Evolutionary conservation across 30 jellyfish, hydroid and myxozoan species (phyloP), one percentile per base, ranked within the genome.

Genomic region (Chironex yamaguchii): DNA sequence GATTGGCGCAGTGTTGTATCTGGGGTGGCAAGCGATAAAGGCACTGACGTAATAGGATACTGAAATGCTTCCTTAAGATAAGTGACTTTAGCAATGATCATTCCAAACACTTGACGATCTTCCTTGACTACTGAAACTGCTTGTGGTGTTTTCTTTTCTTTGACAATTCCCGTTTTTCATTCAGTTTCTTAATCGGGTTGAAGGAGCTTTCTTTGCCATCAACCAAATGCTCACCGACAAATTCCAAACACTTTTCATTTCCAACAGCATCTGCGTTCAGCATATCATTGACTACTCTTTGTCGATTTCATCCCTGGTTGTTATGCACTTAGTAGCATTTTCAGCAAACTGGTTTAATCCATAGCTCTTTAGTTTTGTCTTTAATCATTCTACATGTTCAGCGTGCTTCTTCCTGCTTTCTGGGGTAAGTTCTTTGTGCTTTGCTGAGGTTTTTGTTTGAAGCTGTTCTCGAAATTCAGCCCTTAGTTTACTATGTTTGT

Each of bases 361-460:
- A n/a, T n/a, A n/a, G n/a, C n/a, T n/a, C n/a, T n/a, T n/a, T n/a
- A n/a, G n/a, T n/a, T n/a, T n/a, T n/a, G n/a, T n/a, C 74, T 76
- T 76, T n/a, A 76, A 77, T 52, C 88, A 51, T 33, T 51, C 90
- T 63, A 79, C 90, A 63, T 79, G 67, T 66, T 76, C 58, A 32
- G 52, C 77, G 54, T 76, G 88, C 35, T 52, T 76, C 66, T 78
- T 79, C 63, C 63, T 62, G 58, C 90, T 66, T 20, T 66, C 79
- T 31, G 70, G 81, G 30, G 81, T 79, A 81, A 53, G 33, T 23
- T 79, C 90, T 71, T 79, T 79, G 64, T 79, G 90, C 58, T 34
- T 71, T 79, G 81, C 30, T 79, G 90, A 79, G 36, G 90, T 79
- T 65, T 79, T 79, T 36, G 62, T 53, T 71, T 53, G 62, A 68